These are phyloP conservation scores for Grapholita molesta DNA, from an alignment of 1,140 invertebrate genomes.

Conservation along the genomic window DNA sequence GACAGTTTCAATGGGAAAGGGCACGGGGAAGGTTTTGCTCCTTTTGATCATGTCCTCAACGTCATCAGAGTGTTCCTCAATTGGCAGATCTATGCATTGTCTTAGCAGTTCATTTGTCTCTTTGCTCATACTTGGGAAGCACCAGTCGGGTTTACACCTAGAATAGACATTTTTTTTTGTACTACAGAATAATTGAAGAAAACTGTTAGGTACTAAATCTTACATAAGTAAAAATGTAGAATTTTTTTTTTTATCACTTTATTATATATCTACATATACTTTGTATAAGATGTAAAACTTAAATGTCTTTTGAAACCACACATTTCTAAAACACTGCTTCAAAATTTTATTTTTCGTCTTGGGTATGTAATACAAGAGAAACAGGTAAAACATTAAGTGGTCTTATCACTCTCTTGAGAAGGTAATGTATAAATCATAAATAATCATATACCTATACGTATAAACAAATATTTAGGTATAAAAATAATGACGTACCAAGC, in stretches of 20 bases:
- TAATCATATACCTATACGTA: background rate
- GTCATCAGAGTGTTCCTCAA: constrained; percentile 41
- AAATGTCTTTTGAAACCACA: too few species aligned
- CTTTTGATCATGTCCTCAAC: constrained; percentile 55
- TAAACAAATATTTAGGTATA: background rate
- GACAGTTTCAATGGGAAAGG: constrained; percentile 57
- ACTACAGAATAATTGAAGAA: too few species aligned
- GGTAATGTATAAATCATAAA: background rate
- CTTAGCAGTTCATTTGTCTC: constrained; percentile 57
- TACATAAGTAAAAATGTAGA: too few species aligned
- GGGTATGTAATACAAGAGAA: background rate
- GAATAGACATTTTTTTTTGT: constrained; percentile 21
- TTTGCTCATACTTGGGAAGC: constrained; percentile 59
- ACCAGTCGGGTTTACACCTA: constrained; percentile 70
- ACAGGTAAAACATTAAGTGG: too few species aligned
- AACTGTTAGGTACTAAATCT: too few species aligned
- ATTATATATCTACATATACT: too few species aligned
- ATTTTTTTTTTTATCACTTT: too few species aligned
- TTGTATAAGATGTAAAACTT: too few species aligned
- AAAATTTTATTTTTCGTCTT: background rate
- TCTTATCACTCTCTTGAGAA: background rate
- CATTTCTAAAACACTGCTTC: too few species aligned
- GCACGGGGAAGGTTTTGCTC: constrained; percentile 59
- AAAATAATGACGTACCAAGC: constrained; percentile 40
- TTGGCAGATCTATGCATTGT: constrained; percentile 46